Conservation (phyloP, 2,113 vertebrate species). For the Macrotis lagotis region DNA sequence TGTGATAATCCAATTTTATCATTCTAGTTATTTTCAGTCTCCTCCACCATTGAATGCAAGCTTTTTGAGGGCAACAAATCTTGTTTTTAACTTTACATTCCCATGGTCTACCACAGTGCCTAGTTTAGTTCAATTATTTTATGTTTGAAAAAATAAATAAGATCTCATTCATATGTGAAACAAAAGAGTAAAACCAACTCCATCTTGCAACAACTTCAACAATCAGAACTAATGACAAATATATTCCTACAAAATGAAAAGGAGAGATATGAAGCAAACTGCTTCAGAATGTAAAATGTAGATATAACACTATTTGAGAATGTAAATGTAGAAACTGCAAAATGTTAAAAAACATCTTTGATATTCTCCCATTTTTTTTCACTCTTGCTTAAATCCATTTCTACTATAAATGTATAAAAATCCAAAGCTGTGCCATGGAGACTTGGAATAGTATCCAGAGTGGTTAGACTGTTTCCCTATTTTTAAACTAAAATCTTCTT, state of each 20-base stretch:
- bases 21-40: too few species aligned
- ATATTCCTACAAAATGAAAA: neutral
- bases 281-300: neutral
- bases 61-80: too few species aligned
- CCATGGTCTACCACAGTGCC: too few species aligned
- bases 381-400: neutral
- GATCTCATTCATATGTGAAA: neutral
- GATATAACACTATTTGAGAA: too few species aligned
- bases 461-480: neutral
- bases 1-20: too few species aligned
- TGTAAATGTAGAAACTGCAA: too few species aligned
- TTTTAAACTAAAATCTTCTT: too few species aligned
- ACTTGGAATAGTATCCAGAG: neutral
- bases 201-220: neutral
- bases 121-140: too few species aligned
- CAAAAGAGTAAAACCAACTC: neutral
- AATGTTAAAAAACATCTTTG: neutral
- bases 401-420: neutral
- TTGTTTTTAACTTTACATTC: too few species aligned
- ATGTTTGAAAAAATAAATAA: too few species aligned
- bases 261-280: neutral
- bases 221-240: neutral
- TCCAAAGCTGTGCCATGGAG: neutral
- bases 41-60: too few species aligned
- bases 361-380: neutral